phyloP scores from a whole-genome alignment of 2,888 invertebrate genomes.

The Ochlodes sylvanus region DNA sequence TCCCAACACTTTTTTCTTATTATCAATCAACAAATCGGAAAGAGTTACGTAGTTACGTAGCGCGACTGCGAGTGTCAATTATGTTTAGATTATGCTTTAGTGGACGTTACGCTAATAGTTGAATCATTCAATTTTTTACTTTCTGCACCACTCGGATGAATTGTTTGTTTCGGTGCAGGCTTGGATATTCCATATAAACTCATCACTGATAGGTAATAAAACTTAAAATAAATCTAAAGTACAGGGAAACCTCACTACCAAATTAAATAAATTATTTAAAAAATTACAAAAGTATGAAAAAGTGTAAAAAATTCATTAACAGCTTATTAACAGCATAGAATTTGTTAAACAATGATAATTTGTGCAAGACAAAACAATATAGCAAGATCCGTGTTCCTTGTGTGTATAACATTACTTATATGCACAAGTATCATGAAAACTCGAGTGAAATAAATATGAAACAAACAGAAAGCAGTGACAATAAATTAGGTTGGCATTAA shows the following conservation, averaged over 20 bases:
- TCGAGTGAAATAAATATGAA: neutral
- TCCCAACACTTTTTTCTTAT: conserved; percentile 37
- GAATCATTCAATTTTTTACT: conserved; percentile 80
- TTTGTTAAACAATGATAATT: neutral
- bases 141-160: conserved; percentile 74
- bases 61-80: neutral
- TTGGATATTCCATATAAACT: conserved; percentile 60
- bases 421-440: neutral
- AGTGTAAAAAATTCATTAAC: conserved; percentile 1
- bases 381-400: neutral
- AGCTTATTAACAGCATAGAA: conserved; percentile 13
- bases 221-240: conserved; percentile 37
- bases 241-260: conserved; percentile 37
- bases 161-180: conserved; percentile 70
- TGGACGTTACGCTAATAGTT: conserved; percentile 64
- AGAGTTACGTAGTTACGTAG: conserved; percentile 2
- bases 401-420: neutral
- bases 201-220: conserved; percentile 26
- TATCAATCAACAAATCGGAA: neutral
- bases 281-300: conserved; percentile 21
- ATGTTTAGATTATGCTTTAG: conserved; percentile 25
- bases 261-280: conserved; percentile 6
- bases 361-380: neutral
- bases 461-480: neutral
- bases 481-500: too few relatives aligned